A percentile compares a stretch with the other conserved stretches of the same genome.
These are phyloP conservation scores for Cepaea hortensis DNA, from an alignment of 2,888 invertebrate species.

Conservation along the genomic window DNA sequence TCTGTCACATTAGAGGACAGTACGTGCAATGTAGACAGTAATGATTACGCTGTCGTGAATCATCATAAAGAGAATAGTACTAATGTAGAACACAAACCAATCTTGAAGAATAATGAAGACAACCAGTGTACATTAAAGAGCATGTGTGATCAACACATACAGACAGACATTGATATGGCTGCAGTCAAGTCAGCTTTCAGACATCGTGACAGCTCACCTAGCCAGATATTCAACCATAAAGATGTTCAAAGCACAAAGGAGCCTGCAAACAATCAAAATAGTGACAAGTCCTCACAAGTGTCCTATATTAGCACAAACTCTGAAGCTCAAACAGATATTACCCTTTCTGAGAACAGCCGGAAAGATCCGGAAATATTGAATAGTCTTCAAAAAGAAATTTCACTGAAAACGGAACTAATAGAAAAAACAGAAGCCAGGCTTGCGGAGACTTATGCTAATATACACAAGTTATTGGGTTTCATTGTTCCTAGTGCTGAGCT, in stretches of 20 bases:
- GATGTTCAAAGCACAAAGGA: neutral
- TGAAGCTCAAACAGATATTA: neutral
- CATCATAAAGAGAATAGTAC: neutral
- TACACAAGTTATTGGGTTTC: constrained; percentile 35
- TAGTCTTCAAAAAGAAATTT: neutral
- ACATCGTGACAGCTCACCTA: neutral
- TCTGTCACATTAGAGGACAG: neutral
- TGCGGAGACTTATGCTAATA: neutral
- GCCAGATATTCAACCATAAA: neutral
- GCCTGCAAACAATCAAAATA: neutral
- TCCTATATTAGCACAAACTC: neutral
- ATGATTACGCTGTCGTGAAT: neutral
- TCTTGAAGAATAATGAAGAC: neutral
- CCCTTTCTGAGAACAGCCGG: neutral
- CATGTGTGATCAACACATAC: neutral
- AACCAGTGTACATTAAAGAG: neutral
- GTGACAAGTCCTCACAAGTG: neutral
- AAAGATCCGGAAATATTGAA: neutral
- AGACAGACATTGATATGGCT: constrained; percentile 23
- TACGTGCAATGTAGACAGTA: neutral
- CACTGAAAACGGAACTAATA: neutral
- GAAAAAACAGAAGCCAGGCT: neutral
- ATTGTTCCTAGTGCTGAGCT: constrained; percentile 66
- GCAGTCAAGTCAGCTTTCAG: neutral
- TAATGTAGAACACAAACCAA: neutral